A percentile compares a stretch with the other conserved stretches of the same genome.
phyloP scores from a whole-genome alignment of 2,113 vertebrate species.

The Zosterops hypoxanthus region DNA sequence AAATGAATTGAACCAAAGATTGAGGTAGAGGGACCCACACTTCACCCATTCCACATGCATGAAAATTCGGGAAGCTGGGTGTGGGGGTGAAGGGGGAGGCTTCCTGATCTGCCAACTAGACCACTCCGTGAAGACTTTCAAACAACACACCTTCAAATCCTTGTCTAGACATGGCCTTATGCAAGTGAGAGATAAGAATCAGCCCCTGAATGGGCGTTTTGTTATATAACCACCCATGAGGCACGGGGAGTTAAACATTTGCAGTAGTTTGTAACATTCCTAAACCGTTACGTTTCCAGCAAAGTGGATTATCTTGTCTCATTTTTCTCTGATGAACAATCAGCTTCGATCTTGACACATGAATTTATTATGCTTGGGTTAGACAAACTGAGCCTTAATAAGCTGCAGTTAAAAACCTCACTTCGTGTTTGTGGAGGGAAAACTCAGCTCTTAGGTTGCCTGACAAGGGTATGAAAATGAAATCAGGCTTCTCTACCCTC shows the following conservation, averaged over 20 bases:
- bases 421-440: neutral
- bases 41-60: neutral
- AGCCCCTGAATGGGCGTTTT: conserved; percentile 43
- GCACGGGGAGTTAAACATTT: conserved; percentile 39
- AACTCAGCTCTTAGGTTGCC: neutral
- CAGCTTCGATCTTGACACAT: conserved; percentile 26
- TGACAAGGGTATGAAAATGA: neutral
- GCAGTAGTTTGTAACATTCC: conserved; percentile 47
- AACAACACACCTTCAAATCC: conserved; percentile 58
- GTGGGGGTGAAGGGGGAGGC: neutral
- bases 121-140: conserved; percentile 16
- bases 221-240: conserved; percentile 26
- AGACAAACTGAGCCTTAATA: conserved; percentile 56
- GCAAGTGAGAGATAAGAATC: conserved; percentile 13
- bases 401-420: conserved; percentile 34
- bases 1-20: neutral
- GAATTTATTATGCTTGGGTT: conserved; percentile 60
- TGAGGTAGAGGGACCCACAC: neutral
- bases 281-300: conserved; percentile 49
- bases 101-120: neutral
- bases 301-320: conserved; percentile 54
- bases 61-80: fast-evolving
- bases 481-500: neutral
- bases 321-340: conserved; percentile 60
- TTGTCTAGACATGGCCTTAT: conserved; percentile 57